A percentile compares a stretch with the other conserved stretches of the same genome.
phyloP scores from a whole-genome alignment of 64 coral and sea anemone genomes.

The Montipora sp. region DNA sequence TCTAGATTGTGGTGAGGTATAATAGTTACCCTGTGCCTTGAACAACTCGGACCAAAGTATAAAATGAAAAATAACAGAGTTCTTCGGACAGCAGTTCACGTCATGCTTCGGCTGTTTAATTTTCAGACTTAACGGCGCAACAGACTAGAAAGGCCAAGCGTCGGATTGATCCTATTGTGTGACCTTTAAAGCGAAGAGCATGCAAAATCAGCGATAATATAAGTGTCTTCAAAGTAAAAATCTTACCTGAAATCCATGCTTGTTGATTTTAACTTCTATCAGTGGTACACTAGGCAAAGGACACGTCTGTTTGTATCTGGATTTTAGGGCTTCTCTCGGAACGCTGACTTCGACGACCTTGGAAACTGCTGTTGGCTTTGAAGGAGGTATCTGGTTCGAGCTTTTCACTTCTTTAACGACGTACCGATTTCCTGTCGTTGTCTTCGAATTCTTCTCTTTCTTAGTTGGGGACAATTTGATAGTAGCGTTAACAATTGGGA shows the following conservation, averaged over 20 bases:
- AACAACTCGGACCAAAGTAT: too few relatives aligned
- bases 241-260: slow-evolving; percentile 27
- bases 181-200: not conserved
- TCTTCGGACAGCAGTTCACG: too few relatives aligned
- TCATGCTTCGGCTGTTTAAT: too few relatives aligned
- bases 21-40: too few relatives aligned
- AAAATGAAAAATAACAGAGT: too few relatives aligned
- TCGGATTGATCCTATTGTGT: not conserved
- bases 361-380: not conserved
- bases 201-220: too few relatives aligned
- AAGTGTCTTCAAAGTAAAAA: not conserved
- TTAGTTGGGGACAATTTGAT: slow-evolving; percentile 26
- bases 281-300: slow-evolving; percentile 3
- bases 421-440: not conserved
- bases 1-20: too few relatives aligned
- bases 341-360: slow-evolving; percentile 33
- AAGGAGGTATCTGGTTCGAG: not conserved
- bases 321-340: slow-evolving; percentile 13
- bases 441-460: not conserved
- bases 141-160: not conserved
- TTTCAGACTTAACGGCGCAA: not conserved
- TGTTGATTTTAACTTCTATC: slow-evolving; percentile 51
- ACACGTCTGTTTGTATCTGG: not conserved
- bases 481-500: slow-evolving; percentile 20
- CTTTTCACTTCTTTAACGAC: slow-evolving; percentile 42